Percentiles rank a stretch among this genome's conserved stretches.
Conservation (phyloP, 2,888 invertebrate genomes). For the Vandiemenella viatica region DNA sequence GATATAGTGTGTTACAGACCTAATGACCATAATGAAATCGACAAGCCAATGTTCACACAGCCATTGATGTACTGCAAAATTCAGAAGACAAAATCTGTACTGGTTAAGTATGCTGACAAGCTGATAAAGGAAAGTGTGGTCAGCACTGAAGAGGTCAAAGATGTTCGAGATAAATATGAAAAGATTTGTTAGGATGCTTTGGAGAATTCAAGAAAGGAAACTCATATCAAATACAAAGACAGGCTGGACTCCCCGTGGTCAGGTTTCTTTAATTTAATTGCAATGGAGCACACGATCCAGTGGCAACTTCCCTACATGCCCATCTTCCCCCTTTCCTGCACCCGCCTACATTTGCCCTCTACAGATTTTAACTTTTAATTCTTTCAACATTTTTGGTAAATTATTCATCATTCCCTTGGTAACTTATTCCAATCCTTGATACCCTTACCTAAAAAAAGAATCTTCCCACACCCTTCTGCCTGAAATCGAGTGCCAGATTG, state of each 20-base stretch:
- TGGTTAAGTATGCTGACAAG: conserved; percentile 72
- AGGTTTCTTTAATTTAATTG: conserved; percentile 73
- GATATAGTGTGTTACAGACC: conserved; percentile 71
- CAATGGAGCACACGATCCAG: no score
- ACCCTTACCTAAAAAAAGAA: no score
- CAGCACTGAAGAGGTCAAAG: conserved; percentile 58
- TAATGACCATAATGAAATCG: conserved; percentile 93
- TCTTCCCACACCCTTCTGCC: no score
- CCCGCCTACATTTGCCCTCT: no score
- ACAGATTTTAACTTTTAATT: no score
- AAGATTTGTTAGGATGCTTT: conserved; percentile 85
- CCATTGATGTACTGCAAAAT: conserved; percentile 94
- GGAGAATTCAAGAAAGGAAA: conserved; percentile 66
- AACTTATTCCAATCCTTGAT: no score
- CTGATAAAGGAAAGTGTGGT: conserved; percentile 65
- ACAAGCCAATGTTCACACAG: conserved; percentile 96
- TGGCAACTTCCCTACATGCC: no score
- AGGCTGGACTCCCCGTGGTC: conserved; percentile 97
- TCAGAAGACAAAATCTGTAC: conserved; percentile 56
- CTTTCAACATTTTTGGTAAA: no score
- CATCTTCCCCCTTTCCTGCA: no score
- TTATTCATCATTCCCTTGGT: no score
- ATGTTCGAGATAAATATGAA: conserved; percentile 80
- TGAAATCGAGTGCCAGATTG: no score
- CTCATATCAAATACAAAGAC: conserved; percentile 83